Evolutionary conservation across 2,113 vertebrate genomes (phyloP), one percentile per base, ranked within the genome.

Genomic region (Cinclus cinclus): DNA sequence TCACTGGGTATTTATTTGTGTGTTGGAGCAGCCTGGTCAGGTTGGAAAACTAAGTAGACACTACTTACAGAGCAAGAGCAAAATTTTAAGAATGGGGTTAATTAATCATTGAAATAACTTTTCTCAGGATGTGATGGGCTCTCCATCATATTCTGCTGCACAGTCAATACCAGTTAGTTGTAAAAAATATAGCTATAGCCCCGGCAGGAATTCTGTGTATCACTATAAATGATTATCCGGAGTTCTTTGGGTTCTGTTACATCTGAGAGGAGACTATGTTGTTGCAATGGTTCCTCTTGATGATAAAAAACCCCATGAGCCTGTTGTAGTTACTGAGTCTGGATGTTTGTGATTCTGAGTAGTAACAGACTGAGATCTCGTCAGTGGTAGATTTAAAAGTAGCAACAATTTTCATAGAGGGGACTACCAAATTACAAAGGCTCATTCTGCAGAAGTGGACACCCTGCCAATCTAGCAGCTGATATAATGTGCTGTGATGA

Each of bases 1-100:
- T 94, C 69, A 49, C 53, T 83, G 62, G 63, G 31, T 94, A 76
- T 80, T 96, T 90, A 64, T 95, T 92, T 92, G 49, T 71, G 47
- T 68, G n/a, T 52, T 89, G 76, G 68, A 94, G 49, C 76, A 87
- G n/a, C n/a, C 49, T 82, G 62, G 25, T 84, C 69, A 76, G 49
- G 30, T 37, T 88, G 63, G 56, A 75, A 94, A 92, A 58, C 49
- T 89, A 42, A 75, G 56, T 41, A 81, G 47, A 28, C 7, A 13
- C 13, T 30, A 39, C 63, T 75, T 92, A 64, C n/a, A 79, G 73
- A 92, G 41, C 31, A 87, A 64, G 58, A 64, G 17, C 7, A 84
- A 41, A 68, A 52, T 73, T 62, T 70, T 89, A 56, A 87, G 58
- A 81, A 75, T 58, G 8, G 84, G 22, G 13, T 59, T 81, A 92